Evolutionary conservation across 2,888 invertebrate genomes (phyloP).

Genomic region (Pollenia labialis): DNA sequence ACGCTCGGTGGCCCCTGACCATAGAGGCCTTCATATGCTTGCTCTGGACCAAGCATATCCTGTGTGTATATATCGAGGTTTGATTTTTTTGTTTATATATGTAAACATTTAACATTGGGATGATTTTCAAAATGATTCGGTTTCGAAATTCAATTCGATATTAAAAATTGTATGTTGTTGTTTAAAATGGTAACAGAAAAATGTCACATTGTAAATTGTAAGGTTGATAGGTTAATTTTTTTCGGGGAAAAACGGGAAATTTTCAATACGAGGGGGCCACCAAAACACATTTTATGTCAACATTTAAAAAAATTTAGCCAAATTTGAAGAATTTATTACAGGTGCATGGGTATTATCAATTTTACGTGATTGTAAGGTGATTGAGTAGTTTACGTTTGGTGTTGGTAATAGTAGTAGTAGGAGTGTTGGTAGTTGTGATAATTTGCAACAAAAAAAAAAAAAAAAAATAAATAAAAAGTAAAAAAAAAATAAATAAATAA

Average conservation of each 20-base stretch:
- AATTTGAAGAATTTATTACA: conserved; percentile 69
- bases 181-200: conserved; percentile 72
- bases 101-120: conserved; percentile 68
- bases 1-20: conserved; percentile 95
- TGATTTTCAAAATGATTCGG: conserved; percentile 67
- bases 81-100: conserved; percentile 68
- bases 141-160: conserved; percentile 69
- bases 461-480: conserved; percentile 68
- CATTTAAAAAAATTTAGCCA: conserved; percentile 67
- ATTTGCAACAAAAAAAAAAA: conserved; percentile 74
- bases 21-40: conserved; percentile 96
- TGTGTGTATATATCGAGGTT: conserved; percentile 75
- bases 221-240: conserved; percentile 62
- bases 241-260: conserved; percentile 41
- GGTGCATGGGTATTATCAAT: conserved; percentile 72
- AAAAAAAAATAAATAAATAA: conserved; percentile 60
- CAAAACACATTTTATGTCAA: conserved; percentile 70
- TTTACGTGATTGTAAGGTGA: conserved; percentile 64
- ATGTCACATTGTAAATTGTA: conserved; percentile 70
- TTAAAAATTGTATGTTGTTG: conserved; percentile 62
- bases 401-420: conserved; percentile 72
- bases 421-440: conserved; percentile 71
- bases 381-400: conserved; percentile 68
- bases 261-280: conserved; percentile 68
- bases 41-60: conserved; percentile 92